Evolutionary conservation across 2,797 vertebrate genomes (phyloP).

Genomic region (Saxicola maurus): DNA sequence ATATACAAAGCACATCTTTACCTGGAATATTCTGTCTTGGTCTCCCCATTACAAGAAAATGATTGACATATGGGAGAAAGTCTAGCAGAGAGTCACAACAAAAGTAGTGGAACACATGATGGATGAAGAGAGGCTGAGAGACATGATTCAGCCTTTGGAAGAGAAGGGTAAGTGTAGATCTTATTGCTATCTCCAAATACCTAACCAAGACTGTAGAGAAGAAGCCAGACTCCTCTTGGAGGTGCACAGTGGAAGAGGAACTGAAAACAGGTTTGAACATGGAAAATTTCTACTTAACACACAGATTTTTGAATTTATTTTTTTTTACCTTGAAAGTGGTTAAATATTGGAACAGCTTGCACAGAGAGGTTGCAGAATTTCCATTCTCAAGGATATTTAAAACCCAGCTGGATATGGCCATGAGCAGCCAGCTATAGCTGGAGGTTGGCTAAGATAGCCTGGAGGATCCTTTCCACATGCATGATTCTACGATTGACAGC

Average conservation of each 20-base stretch:
- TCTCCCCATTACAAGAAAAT: background rate
- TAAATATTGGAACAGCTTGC: background rate
- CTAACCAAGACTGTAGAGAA: background rate
- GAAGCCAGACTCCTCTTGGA: background rate
- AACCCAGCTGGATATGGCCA: background rate
- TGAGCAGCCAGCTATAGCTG: background rate
- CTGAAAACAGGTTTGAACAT: background rate
- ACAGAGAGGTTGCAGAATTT: background rate
- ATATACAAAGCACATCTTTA: background rate
- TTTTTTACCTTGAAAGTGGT: background rate
- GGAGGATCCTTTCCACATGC: background rate
- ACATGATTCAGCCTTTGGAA: background rate
- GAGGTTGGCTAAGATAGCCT: background rate
- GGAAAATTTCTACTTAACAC: background rate
- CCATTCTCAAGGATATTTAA: background rate
- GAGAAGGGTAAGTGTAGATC: background rate
- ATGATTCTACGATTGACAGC: background rate
- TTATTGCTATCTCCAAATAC: slow-evolving; percentile 5
- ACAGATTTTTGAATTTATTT: fast-evolving
- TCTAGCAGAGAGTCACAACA: background rate
- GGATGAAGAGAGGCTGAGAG: background rate
- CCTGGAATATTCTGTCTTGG: background rate
- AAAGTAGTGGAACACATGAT: background rate
- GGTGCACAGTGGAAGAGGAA: background rate
- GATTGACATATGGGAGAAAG: background rate